These are phyloP conservation scores for Neria commutata DNA, from an alignment of 2,888 invertebrate genomes.

Conservation along the genomic window DNA sequence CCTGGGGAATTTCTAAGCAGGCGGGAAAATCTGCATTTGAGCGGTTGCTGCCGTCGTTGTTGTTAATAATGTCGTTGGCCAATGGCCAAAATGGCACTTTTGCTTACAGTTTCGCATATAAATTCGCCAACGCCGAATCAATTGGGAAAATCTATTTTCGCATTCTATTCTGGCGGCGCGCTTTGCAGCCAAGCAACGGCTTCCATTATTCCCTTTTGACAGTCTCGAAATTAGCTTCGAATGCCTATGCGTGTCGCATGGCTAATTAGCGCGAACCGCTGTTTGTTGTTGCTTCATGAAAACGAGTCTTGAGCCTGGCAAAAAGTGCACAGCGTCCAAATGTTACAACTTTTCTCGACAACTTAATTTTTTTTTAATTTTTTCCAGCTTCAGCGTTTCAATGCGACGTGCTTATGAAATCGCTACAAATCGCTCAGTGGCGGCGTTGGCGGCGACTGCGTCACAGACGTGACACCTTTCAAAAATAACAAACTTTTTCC, in stretches of 20 bases:
- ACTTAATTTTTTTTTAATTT: background rate
- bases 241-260: background rate
- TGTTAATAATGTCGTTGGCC: too few species aligned
- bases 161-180: background rate
- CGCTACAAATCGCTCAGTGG: background rate
- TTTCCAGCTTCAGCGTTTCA: background rate
- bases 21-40: too few species aligned
- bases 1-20: too few species aligned
- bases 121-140: too few species aligned
- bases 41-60: too few species aligned
- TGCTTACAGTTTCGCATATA: too few species aligned
- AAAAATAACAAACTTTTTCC: background rate
- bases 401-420: background rate
- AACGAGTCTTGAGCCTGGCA: too few species aligned
- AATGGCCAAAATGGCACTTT: too few species aligned
- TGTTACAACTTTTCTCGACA: too few species aligned
- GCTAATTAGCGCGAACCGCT: background rate
- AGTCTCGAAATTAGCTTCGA: background rate
- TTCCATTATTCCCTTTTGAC: background rate
- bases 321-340: too few species aligned
- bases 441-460: background rate
- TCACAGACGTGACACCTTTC: conserved; percentile 8
- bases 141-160: too few species aligned
- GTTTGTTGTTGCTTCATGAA: background rate
- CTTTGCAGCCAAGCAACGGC: too few species aligned